Evolutionary conservation across 2,888 invertebrate species (phyloP).

Genomic region (Lapara coniferarum): DNA sequence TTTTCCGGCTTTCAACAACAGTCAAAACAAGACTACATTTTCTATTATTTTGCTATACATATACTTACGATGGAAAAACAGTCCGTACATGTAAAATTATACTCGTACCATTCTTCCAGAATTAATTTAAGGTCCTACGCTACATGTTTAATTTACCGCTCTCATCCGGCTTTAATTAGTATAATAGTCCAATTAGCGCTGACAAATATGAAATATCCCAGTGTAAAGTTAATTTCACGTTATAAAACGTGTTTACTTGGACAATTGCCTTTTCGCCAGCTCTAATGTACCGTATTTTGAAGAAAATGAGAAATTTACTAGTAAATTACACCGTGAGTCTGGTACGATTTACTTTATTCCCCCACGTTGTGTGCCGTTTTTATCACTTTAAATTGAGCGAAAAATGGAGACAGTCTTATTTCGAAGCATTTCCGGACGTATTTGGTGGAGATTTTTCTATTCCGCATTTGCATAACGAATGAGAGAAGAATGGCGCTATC

Average conservation of each 20-base stretch:
- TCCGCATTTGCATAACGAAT: constrained; percentile 8
- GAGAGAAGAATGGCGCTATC: background rate
- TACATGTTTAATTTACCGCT: constrained; percentile 13
- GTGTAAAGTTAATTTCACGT: constrained; percentile 20
- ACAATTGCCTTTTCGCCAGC: constrained; percentile 15
- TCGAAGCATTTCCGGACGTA: constrained; percentile 2
- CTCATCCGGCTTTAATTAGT: constrained; percentile 24
- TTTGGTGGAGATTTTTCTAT: too few relatives aligned
- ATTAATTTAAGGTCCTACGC: background rate
- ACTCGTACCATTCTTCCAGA: background rate
- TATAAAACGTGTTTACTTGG: constrained; percentile 22
- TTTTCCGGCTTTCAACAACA: too few relatives aligned
- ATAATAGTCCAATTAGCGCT: constrained; percentile 25
- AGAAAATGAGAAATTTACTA: constrained; percentile 6
- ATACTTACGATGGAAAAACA: background rate
- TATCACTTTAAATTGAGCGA: constrained; percentile 16
- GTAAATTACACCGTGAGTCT: background rate
- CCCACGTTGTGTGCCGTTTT: constrained; percentile 7
- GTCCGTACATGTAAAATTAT: background rate
- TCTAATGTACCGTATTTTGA: constrained; percentile 10
- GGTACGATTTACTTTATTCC: background rate
- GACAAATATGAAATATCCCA: constrained; percentile 24
- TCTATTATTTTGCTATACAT: background rate
- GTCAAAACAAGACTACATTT: background rate
- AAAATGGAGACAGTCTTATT: constrained; percentile 8